A percentile compares a stretch with the other conserved stretches of the same genome.
Evolutionary conservation across 1,140 invertebrate genomes (phyloP).

Genomic region (Drosophila elegans): DNA sequence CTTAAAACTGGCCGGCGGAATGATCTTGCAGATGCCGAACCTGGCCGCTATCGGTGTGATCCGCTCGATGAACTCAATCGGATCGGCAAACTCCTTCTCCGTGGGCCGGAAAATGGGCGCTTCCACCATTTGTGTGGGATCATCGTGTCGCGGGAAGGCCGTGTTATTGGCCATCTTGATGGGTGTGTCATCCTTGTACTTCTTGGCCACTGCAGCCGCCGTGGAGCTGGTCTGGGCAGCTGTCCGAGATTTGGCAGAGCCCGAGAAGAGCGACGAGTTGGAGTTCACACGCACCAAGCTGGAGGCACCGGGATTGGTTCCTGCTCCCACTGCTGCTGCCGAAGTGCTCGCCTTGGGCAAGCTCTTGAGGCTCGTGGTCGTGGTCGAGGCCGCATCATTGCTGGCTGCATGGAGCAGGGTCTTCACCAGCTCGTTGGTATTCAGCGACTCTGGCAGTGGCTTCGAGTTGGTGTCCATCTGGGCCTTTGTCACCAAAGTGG

Average conservation of each 20-base stretch:
- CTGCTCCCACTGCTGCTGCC: conserved; percentile 46
- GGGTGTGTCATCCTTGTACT: conserved; percentile 80
- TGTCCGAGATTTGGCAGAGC: conserved; percentile 75
- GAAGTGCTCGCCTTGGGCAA: conserved; percentile 85
- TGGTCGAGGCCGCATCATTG: conserved; percentile 40
- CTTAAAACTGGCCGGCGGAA: conserved; percentile 94
- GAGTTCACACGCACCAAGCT: conserved; percentile 75
- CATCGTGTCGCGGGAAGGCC: conserved; percentile 86
- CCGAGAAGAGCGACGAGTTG: conserved; percentile 76
- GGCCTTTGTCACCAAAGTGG: conserved; percentile 89
- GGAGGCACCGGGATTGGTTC: neutral
- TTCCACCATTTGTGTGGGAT: conserved; percentile 89
- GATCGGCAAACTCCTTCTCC: conserved; percentile 95
- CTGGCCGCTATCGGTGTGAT: conserved; percentile 92
- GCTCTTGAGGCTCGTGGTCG: conserved; percentile 84
- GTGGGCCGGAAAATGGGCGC: conserved; percentile 93
- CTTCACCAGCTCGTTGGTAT: conserved; percentile 79
- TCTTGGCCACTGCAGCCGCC: conserved; percentile 59
- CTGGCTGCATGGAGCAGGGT: conserved; percentile 72
- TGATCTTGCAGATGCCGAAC: conserved; percentile 95
- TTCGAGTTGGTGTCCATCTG: conserved; percentile 85
- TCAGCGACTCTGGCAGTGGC: conserved; percentile 70
- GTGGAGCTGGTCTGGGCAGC: conserved; percentile 49
- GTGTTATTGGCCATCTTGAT: conserved; percentile 86
- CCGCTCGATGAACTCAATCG: conserved; percentile 94